Evolutionary conservation across 2,113 vertebrate species (phyloP).

Genomic region (Prunella fulvescens): DNA sequence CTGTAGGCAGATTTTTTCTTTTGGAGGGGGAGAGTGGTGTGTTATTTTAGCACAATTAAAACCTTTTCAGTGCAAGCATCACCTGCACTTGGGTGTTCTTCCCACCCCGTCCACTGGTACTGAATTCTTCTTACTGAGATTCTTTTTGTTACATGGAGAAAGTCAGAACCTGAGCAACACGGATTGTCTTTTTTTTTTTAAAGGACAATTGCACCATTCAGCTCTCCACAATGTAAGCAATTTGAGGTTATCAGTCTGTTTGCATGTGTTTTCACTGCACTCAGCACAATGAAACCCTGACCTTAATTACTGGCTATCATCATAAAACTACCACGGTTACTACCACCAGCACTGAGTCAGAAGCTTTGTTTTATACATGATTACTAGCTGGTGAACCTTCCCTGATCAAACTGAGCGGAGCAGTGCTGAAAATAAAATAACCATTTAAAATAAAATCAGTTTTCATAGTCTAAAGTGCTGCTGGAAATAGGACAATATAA

Average conservation of each 20-base stretch:
- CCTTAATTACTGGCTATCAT: constrained; percentile 45
- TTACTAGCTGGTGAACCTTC: constrained; percentile 32
- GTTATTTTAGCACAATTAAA: not conserved
- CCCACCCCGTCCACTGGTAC: not conserved
- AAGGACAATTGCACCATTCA: constrained; percentile 16
- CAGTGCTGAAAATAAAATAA: constrained; percentile 31
- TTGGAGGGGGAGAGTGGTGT: not conserved
- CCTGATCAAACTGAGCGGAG: constrained; percentile 19
- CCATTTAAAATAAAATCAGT: constrained; percentile 55
- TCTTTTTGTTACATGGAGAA: not conserved
- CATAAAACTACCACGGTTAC: not conserved
- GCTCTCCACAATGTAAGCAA: not conserved
- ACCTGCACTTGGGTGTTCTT: not conserved
- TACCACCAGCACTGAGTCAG: not conserved
- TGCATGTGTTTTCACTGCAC: constrained; percentile 23
- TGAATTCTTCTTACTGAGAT: not conserved
- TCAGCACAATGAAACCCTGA: constrained; percentile 41
- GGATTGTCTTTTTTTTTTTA: not conserved
- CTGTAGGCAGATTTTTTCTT: not conserved
- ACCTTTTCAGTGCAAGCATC: not conserved
- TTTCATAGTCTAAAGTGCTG: constrained; percentile 43
- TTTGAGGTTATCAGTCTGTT: constrained; percentile 48
- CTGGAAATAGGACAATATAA: constrained; percentile 41
- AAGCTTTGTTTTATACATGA: constrained; percentile 4
- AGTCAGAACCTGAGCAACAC: not conserved